Evolutionary conservation across 2,888 invertebrate species (phyloP).

Genomic region (Bursaphelenchus okinawaensis): DNA sequence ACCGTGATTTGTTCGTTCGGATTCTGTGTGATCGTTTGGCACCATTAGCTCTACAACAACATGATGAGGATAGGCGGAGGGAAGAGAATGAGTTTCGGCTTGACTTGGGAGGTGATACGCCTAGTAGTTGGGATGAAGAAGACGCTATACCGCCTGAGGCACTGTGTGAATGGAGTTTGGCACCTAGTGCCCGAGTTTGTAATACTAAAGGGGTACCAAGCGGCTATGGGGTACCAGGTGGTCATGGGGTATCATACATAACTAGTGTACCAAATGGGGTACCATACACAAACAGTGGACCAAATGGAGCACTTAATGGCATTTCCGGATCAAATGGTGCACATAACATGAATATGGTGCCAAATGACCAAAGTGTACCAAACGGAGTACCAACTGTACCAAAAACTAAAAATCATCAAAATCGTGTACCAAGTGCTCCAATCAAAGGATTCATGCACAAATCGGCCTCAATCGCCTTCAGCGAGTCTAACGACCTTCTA

Average conservation of each 20-base stretch:
- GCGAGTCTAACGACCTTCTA: neutral
- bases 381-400: no score
- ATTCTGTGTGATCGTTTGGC: slow-evolving; percentile 11
- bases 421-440: neutral
- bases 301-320: no score
- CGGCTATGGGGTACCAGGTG: no score
- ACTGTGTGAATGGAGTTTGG: slow-evolving; percentile 15
- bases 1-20: slow-evolving; percentile 19
- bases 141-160: slow-evolving; percentile 18
- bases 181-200: slow-evolving; percentile 5
- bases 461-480: slow-evolving; percentile 9
- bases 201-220: neutral
- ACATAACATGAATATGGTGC: no score
- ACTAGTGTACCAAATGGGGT: no score
- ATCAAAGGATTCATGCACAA: slow-evolving; percentile 8
- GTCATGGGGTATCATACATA: no score
- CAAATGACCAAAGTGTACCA: neutral
- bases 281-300: no score
- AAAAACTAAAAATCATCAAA: neutral
- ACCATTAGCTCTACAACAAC: neutral
- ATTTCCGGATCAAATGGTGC: no score
- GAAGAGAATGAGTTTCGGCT: slow-evolving; percentile 7
- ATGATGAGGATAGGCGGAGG: neutral
- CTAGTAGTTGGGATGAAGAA: slow-evolving; percentile 12
- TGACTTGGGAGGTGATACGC: neutral